Percentiles rank a stretch among this genome's conserved stretches.
phyloP scores from a whole-genome alignment of 92 coral and sea anemone species.

The Palythoa heliodiscus region DNA sequence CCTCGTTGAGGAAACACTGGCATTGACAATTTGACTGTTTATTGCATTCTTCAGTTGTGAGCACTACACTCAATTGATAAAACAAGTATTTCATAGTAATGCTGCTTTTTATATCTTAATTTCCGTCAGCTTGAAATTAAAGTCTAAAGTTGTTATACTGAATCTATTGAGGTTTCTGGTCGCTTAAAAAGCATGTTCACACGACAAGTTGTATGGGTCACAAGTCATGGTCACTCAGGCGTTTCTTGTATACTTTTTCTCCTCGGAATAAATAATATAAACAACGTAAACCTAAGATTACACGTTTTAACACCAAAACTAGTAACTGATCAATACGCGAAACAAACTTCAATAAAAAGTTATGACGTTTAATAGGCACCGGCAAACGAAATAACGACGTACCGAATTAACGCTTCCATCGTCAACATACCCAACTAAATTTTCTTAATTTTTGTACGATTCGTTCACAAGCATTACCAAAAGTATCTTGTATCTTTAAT shows the following conservation, averaged over 20 bases:
- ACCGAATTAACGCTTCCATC: neutral
- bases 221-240: neutral
- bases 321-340: neutral
- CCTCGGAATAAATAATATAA: neutral
- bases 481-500: neutral
- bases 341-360: neutral
- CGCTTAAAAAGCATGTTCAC: too few relatives aligned
- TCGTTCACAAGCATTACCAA: neutral
- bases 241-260: neutral
- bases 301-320: neutral
- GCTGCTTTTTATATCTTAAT: too few relatives aligned
- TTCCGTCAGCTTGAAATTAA: too few relatives aligned
- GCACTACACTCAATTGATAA: too few relatives aligned
- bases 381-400: neutral
- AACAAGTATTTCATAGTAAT: too few relatives aligned
- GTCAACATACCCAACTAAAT: neutral
- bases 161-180: too few relatives aligned
- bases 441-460: too few relatives aligned
- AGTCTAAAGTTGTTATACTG: too few relatives aligned
- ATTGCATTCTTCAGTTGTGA: too few relatives aligned
- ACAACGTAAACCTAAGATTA: neutral
- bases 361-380: neutral
- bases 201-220: too few relatives aligned
- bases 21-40: too few relatives aligned
- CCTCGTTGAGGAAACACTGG: too few relatives aligned